Conservation (phyloP, 2,888 invertebrate species). For the Folsomia candida region DNA sequence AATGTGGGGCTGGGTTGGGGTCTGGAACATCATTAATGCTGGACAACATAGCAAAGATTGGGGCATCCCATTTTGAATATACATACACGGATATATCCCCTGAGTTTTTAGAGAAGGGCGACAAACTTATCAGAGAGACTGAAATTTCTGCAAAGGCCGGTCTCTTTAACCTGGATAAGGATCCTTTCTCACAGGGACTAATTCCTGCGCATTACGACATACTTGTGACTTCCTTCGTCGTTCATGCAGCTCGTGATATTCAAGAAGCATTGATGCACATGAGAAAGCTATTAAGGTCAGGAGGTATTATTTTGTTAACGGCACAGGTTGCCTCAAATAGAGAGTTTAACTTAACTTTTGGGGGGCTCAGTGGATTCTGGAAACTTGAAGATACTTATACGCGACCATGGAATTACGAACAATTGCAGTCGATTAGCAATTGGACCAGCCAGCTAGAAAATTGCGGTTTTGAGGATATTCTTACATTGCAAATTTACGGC, state of each 20-base stretch:
- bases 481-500: too few relatives aligned
- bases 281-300: too few relatives aligned
- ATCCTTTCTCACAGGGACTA: conserved; percentile 27
- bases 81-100: conserved; percentile 31
- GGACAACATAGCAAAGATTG: neutral
- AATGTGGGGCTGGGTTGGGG: conserved; percentile 21
- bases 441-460: too few relatives aligned
- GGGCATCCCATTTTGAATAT: conserved; percentile 13
- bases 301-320: too few relatives aligned
- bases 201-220: too few relatives aligned
- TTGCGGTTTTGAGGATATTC: too few relatives aligned
- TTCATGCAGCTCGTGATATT: too few relatives aligned
- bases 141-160: conserved; percentile 12
- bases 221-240: too few relatives aligned
- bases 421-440: too few relatives aligned
- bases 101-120: conserved; percentile 12
- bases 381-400: neutral
- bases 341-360: neutral
- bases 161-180: conserved; percentile 23
- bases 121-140: conserved; percentile 24
- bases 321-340: too few relatives aligned
- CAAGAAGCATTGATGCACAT: too few relatives aligned
- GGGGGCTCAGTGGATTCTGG: neutral
- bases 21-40: conserved; percentile 11
- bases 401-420: neutral